Base-by-base conservation (phyloP, 1,140 invertebrate species). In the Penaeus japonicus region DNA sequence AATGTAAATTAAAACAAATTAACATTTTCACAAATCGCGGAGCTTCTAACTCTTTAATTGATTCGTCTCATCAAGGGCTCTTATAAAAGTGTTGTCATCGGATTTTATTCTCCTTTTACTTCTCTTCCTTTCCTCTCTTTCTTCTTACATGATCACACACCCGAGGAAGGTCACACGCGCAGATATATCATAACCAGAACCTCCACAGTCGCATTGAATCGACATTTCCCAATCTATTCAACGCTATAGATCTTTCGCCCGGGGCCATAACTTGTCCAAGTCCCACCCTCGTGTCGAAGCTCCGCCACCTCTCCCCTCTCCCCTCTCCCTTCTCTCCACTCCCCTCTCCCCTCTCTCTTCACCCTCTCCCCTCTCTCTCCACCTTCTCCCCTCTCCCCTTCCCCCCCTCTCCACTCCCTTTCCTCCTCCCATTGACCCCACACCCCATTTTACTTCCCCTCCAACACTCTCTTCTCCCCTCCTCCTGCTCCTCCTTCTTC, bases 191-290 rank as follows among this genome's bases (percentile, higher is more conserved):
- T 78, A 32, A 47, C 53, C 30, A 54, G 55, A 78, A 39, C 73
- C 84, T 59, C 70, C 73, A 85, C 27, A 77, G 84, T 78, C 84
- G 75, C 84, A 77, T 27, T 77, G 75, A 85, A 59, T 70, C 53
- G 84, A 85, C 84, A 77, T 78, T 55, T 70, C 75, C 84, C 84
- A 85, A 85, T 85, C 84, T 78, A 85, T 85, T 78, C 84, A 85
- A 30, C 54, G 75, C 53, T 70, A 39, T 85, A 85, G 70, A 77
- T 85, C 84, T 85, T 78, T 27, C 53, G 30, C 32, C 53, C 27
- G n/a, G 5, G 73, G 84, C 78, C 84, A 55, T 85, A 85, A 85
- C 75, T 85, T 47, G 22, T 35, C 32, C 18, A 70, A 47, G 82
- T 84, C 59, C 82, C 62, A 53, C 82, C 82, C 70, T 84, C 62